Conservation (phyloP, 2,113 vertebrate genomes). For the Orcinus orca region DNA sequence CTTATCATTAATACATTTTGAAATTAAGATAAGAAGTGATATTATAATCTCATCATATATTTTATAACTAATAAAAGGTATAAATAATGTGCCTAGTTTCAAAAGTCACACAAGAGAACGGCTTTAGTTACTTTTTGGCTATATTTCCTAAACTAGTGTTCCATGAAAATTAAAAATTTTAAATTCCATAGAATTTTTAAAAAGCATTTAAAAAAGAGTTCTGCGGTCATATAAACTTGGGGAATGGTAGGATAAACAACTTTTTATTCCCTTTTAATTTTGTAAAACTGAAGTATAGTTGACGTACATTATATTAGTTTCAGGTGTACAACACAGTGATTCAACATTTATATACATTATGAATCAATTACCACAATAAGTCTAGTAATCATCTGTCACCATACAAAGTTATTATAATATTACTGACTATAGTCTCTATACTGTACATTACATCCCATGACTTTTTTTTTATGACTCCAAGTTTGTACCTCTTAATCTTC, state of each 20-base stretch:
- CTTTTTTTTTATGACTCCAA: background rate
- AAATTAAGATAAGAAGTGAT: slow-evolving; percentile 1
- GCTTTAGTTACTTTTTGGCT: background rate
- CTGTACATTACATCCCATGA: background rate
- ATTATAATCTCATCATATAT: background rate
- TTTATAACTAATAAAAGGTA: background rate
- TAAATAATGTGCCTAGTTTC: slow-evolving; percentile 9
- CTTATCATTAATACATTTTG: slow-evolving; percentile 41
- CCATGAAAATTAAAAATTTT: background rate
- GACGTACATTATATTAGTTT: background rate
- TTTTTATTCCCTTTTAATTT: background rate
- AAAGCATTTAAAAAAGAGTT: background rate
- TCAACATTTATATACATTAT: background rate
- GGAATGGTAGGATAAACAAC: background rate
- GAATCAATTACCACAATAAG: background rate
- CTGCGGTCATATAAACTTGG: background rate
- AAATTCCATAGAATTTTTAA: background rate
- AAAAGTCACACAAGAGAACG: background rate
- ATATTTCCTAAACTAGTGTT: slow-evolving; percentile 21
- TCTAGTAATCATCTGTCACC: background rate
- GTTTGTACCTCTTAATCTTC: background rate
- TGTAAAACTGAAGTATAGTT: background rate
- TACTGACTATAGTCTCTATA: background rate
- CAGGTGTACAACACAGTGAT: background rate
- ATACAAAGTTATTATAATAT: background rate